phyloP scores from a whole-genome alignment of 2,888 invertebrate genomes.

The Tachina fera region DNA sequence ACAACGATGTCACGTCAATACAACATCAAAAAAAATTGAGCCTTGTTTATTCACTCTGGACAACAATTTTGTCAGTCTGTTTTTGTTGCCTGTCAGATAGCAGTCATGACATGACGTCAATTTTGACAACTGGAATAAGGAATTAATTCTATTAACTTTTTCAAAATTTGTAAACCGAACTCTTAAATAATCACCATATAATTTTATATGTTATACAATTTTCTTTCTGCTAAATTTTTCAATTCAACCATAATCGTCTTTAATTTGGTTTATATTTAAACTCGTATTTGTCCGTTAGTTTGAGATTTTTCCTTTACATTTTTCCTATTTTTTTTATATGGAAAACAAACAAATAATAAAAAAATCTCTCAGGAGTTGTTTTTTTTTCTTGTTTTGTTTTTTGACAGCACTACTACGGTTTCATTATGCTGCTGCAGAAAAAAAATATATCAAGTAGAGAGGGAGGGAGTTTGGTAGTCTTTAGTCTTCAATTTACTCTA shows the following conservation, averaged over 20 bases:
- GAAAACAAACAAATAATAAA: not conserved
- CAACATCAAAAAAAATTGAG: no score
- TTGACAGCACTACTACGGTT: constrained; percentile 25
- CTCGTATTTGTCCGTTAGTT: constrained; percentile 33
- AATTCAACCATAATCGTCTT: constrained; percentile 55
- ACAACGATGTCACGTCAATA: no score
- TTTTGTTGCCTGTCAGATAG: no score
- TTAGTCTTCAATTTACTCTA: constrained; percentile 46
- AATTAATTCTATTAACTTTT: not conserved
- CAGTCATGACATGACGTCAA: no score
- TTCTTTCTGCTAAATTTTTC: constrained; percentile 33
- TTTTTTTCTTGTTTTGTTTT: constrained; percentile 4
- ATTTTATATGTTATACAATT: constrained; percentile 15
- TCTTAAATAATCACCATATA: not conserved
- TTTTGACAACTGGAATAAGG: not conserved
- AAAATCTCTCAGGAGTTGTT: constrained; percentile 49
- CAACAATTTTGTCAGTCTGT: no score
- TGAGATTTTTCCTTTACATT: not conserved
- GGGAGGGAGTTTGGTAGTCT: constrained; percentile 14
- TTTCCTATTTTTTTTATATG: constrained; percentile 14
- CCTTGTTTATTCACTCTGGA: no score
- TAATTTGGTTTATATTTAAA: constrained; percentile 54
- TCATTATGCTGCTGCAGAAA: constrained; percentile 3
- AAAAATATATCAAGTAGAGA: not conserved
- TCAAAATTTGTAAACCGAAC: not conserved